Evolutionary conservation across 2,113 vertebrate genomes (phyloP).

Genomic region (Spilogale gracilis): DNA sequence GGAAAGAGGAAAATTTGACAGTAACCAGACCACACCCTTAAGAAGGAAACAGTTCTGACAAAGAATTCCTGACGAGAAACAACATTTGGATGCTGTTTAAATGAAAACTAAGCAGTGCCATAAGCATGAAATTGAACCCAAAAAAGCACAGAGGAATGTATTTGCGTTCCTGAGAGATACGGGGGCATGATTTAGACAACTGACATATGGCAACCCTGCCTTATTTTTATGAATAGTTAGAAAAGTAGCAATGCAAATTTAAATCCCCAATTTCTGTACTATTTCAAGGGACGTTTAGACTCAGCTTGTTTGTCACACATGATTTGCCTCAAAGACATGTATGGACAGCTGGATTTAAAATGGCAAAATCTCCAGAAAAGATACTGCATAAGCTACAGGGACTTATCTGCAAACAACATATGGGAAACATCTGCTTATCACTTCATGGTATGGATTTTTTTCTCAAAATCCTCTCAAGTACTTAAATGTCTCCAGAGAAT

Average conservation of each 20-base stretch:
- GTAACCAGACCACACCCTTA: constrained; percentile 51
- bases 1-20: constrained; percentile 3
- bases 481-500: constrained; percentile 72
- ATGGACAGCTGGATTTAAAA: constrained; percentile 83
- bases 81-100: constrained; percentile 40
- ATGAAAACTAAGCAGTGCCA: constrained; percentile 47
- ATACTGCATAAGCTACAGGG: constrained; percentile 66
- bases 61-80: background rate
- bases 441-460: constrained; percentile 68
- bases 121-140: background rate
- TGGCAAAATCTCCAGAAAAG: constrained; percentile 81
- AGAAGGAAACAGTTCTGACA: background rate
- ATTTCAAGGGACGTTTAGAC: constrained; percentile 45
- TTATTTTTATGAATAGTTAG: constrained; percentile 59
- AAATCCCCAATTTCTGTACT: constrained; percentile 66
- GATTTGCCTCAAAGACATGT: constrained; percentile 74
- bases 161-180: constrained; percentile 11
- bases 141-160: constrained; percentile 45
- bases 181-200: constrained; percentile 49
- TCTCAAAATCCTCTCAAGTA: constrained; percentile 76
- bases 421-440: constrained; percentile 86
- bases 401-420: constrained; percentile 77
- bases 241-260: constrained; percentile 63
- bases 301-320: constrained; percentile 37
- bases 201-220: constrained; percentile 67